These are phyloP conservation scores for Neopipo cinnamomea DNA, from an alignment of 2,113 vertebrate genomes.

Conservation along the genomic window DNA sequence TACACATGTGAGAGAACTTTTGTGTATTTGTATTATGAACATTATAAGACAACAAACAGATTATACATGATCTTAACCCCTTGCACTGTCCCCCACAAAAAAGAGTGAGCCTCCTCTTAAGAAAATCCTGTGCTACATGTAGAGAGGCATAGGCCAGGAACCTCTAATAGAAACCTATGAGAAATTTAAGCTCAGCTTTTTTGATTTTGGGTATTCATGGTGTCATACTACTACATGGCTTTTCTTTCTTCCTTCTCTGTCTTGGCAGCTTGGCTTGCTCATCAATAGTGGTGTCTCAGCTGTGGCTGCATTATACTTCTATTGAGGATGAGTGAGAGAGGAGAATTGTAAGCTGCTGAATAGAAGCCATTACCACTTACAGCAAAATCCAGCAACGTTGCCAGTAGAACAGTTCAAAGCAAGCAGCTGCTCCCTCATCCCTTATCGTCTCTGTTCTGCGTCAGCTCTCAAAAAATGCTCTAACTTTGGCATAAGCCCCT, in stretches of 20 bases:
- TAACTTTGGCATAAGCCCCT: not conserved
- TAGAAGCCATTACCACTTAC: conserved; percentile 11
- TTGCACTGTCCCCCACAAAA: not conserved
- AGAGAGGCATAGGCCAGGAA: not conserved
- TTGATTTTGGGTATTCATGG: accelerated
- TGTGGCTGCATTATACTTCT: not conserved
- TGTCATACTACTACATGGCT: not conserved
- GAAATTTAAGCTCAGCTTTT: not conserved
- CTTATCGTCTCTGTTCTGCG: not conserved
- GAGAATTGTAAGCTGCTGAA: not conserved
- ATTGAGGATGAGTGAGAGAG: not conserved
- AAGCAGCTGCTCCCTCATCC: conserved; percentile 38
- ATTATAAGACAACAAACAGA: not conserved
- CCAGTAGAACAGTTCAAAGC: conserved; percentile 39
- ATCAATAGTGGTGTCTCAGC: not conserved
- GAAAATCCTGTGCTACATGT: not conserved
- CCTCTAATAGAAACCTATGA: not conserved
- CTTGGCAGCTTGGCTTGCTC: not conserved
- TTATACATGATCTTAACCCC: not conserved
- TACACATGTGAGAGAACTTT: not conserved
- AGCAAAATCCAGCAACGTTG: not conserved
- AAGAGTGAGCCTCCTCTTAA: not conserved
- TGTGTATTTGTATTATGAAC: not conserved
- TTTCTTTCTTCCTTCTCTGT: not conserved
- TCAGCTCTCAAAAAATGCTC: not conserved